Evolutionary conservation across 2,888 invertebrate genomes (phyloP).

Genomic region (Apamea monoglypha): DNA sequence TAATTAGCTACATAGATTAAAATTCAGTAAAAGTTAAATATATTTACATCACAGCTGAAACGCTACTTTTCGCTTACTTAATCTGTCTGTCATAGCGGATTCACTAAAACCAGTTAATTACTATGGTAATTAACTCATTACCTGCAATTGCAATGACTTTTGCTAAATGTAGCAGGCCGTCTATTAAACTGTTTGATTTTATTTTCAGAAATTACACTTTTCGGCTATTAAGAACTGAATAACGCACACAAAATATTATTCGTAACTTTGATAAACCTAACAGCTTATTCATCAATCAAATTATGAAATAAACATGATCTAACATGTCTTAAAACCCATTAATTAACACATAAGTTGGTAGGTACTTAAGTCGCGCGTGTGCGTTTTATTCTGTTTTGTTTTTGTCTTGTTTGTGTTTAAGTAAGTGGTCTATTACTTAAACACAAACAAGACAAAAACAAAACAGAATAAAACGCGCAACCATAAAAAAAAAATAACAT

Average conservation of each 20-base stretch:
- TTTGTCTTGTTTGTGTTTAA: no score
- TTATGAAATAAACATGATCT: background rate
- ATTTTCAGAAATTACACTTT: background rate
- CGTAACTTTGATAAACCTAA: background rate
- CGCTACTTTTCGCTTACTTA: slow-evolving; percentile 17
- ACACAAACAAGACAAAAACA: background rate
- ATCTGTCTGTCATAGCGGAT: slow-evolving; percentile 37
- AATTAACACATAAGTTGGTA: background rate
- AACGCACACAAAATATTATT: rapidly evolving
- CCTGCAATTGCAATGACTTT: slow-evolving; percentile 16
- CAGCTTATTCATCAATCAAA: background rate
- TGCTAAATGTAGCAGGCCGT: background rate
- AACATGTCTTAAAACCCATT: background rate
- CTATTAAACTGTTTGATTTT: background rate
- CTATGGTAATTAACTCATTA: slow-evolving; percentile 29
- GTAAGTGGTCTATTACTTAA: background rate
- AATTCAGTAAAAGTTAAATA: slow-evolving; percentile 19
- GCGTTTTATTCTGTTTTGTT: no score
- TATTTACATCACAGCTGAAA: slow-evolving; percentile 46
- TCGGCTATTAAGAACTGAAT: background rate
- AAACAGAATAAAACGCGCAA: slow-evolving; percentile 2
- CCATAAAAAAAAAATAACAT: slow-evolving; percentile 17
- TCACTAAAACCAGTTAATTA: slow-evolving; percentile 33
- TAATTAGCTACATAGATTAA: slow-evolving; percentile 3
- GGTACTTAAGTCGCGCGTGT: no score